These are phyloP conservation scores for Myiagra hebetior DNA, from an alignment of 2,113 vertebrate genomes.

Conservation along the genomic window DNA sequence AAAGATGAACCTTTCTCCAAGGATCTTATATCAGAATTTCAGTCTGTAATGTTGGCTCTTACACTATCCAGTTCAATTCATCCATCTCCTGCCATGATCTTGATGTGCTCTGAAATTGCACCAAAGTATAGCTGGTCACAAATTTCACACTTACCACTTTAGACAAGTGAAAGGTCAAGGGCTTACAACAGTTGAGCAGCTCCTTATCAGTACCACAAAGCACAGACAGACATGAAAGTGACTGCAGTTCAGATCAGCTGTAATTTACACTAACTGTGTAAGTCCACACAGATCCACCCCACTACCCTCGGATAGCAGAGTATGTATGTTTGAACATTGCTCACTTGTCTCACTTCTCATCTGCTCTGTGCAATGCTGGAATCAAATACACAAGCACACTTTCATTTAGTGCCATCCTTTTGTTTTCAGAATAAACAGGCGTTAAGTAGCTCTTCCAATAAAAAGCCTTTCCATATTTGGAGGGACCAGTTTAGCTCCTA, in stretches of 20 bases:
- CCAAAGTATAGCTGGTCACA: slow-evolving; percentile 39
- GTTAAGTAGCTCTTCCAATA: neutral
- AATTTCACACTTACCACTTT: slow-evolving; percentile 59
- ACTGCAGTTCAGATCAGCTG: slow-evolving; percentile 43
- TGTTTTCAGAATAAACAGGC: neutral
- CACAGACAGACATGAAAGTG: slow-evolving; percentile 14
- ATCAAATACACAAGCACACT: neutral
- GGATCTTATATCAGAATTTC: neutral
- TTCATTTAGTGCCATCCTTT: neutral
- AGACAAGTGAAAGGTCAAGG: slow-evolving; percentile 61
- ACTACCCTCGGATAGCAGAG: neutral
- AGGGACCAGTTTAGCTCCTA: neutral
- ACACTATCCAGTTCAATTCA: slow-evolving; percentile 21
- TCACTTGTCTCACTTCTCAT: neutral
- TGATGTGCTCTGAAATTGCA: slow-evolving; percentile 54
- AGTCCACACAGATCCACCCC: neutral
- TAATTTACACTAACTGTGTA: slow-evolving; percentile 34
- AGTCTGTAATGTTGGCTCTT: neutral
- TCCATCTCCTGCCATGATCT: slow-evolving; percentile 21
- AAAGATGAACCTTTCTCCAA: neutral
- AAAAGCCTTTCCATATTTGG: neutral
- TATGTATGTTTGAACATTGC: neutral
- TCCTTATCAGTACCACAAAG: slow-evolving; percentile 9
- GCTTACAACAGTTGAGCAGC: slow-evolving; percentile 43
- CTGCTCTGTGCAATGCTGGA: neutral